These are phyloP conservation scores for Plecturocebus donacophilus DNA, from an alignment of 2,113 vertebrate species.

Conservation along the genomic window DNA sequence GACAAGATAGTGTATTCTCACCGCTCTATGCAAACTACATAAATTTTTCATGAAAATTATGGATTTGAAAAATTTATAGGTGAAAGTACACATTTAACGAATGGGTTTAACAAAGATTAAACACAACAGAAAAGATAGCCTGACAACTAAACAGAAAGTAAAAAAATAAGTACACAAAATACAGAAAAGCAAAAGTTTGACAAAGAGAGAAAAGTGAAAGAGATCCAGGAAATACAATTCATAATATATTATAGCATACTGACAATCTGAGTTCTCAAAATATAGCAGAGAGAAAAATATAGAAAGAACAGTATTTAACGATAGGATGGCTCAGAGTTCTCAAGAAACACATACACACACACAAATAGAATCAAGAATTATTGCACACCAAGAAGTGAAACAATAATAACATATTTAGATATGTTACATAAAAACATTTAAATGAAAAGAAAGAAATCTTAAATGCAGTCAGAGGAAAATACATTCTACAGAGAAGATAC, in stretches of 20 bases:
- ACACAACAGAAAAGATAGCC: neutral
- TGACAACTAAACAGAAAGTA: neutral
- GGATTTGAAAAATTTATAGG: neutral
- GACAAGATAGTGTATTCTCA: neutral
- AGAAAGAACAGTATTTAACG: neutral
- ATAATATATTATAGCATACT: neutral
- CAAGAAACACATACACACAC: neutral
- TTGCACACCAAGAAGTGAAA: neutral
- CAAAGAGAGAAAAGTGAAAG: neutral
- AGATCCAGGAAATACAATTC: neutral
- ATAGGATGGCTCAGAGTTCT: neutral
- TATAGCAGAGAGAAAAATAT: accelerated
- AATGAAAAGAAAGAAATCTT: neutral
- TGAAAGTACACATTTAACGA: neutral
- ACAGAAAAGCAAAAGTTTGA: neutral
- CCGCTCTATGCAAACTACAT: neutral
- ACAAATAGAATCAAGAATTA: constrained; percentile 1
- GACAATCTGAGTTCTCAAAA: neutral
- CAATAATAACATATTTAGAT: neutral
- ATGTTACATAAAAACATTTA: neutral
- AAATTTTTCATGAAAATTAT: neutral
- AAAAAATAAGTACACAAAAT: neutral
- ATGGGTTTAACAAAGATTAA: neutral
- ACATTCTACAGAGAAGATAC: neutral
- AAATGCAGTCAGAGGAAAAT: neutral